Evolutionary conservation across 2,113 vertebrate genomes (phyloP), one percentile per base, ranked within the genome.

Genomic region (Myrmecophaga tridactyla): DNA sequence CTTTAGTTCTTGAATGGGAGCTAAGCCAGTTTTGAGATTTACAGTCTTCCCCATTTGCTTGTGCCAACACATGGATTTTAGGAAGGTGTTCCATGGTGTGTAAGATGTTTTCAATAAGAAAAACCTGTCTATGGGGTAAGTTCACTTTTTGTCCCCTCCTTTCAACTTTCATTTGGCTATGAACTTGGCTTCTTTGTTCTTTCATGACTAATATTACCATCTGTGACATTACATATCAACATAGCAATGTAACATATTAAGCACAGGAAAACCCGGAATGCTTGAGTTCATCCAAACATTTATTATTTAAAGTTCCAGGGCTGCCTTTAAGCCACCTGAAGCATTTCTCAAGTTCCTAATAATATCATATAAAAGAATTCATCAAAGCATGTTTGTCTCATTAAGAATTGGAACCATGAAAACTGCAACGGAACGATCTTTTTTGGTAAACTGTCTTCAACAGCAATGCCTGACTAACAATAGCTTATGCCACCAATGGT

Each of bases 141-240:
- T 94, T 97, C 86, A 85, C 94, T 96, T 97, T 96, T 86, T 92
- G 89, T 94, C 94, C 92, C 94, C 62, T 93, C 94, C 96, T 97
- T 97, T 65, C 96, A 96, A 98, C 96, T 98, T 98, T 97, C 97
- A 95, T 97, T 98, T 98, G 96, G 97, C 98, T 97, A 98, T 96
- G 96, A 96, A 98, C 94, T 98, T 98, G 98, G 98, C 98, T 98
- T 95, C 98, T 98, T 98, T 98, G 97, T 98, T 98, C 98, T 98
- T 98, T 98, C 98, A 98, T 99, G 98, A 99, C 98, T 98, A 98
- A 99, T 98, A 98, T 98, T 97, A 98, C 98, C 98, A 99, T 98
- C 98, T 99, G 98, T 98, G 98, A 98, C 98, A 98, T 99, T 99
- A 98, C 98, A 98, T 98, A 98, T 98, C 97, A 98, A 98, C 98